Conservation (phyloP, 2,113 vertebrate genomes). For the Lethenteron reissneri region DNA sequence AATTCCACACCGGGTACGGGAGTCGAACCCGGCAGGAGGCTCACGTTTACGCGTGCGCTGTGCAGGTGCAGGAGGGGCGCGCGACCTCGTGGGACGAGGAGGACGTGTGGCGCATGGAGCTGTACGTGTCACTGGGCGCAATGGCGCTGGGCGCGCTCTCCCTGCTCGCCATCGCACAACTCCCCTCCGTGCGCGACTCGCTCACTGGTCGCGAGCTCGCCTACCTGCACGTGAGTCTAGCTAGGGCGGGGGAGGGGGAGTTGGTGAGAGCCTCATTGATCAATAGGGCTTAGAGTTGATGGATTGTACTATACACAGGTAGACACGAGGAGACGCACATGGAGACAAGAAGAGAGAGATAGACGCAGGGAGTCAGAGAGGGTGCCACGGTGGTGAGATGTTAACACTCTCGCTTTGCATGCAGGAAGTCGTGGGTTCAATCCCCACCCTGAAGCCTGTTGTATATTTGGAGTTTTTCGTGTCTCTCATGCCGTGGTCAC, state of each 20-base stretch:
- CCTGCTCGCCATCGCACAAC: constrained; percentile 60
- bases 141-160: constrained; percentile 61
- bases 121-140: constrained; percentile 66
- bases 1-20: neutral
- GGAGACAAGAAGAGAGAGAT: no score
- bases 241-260: neutral
- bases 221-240: constrained; percentile 54
- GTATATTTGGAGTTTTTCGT: no score
- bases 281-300: no score
- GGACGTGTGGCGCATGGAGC: constrained; percentile 79
- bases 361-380: no score
- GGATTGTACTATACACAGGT: no score
- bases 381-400: no score
- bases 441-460: no score
- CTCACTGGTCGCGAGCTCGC: constrained; percentile 90
- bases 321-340: no score
- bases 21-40: neutral
- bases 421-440: no score
- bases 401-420: no score
- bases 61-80: constrained; percentile 33
- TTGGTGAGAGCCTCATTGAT: no score
- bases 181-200: constrained; percentile 56
- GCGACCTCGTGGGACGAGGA: constrained; percentile 45
- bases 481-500: no score
- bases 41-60: neutral